Evolutionary conservation across 1,140 invertebrate genomes (phyloP).

Genomic region (Drosophila ironensis): DNA sequence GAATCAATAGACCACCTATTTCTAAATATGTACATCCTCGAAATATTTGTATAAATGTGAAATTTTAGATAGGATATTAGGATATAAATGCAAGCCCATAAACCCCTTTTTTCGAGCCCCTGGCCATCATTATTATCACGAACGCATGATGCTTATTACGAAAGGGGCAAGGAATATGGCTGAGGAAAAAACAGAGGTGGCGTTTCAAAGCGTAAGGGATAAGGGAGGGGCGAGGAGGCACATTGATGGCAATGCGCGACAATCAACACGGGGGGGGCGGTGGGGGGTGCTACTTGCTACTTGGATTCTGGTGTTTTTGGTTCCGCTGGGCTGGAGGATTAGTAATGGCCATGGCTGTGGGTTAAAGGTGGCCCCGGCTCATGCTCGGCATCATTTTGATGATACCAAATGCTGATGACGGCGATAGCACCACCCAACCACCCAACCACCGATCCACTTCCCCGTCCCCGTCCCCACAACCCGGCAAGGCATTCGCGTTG

Average conservation of each 20-base stretch:
- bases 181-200: too few species aligned
- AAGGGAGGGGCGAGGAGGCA: background rate
- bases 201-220: too few species aligned
- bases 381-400: slow-evolving; percentile 61
- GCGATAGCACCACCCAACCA: slow-evolving; percentile 10
- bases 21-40: too few species aligned
- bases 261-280: slow-evolving; percentile 60
- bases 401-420: slow-evolving; percentile 53
- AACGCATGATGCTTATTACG: too few species aligned
- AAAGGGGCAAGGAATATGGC: too few species aligned
- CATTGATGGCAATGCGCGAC: slow-evolving; percentile 75
- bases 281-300: slow-evolving; percentile 9
- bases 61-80: too few species aligned
- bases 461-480: background rate
- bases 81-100: too few species aligned
- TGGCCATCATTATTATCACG: too few species aligned
- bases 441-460: background rate
- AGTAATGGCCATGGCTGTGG: slow-evolving; percentile 54
- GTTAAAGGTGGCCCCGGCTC: slow-evolving; percentile 55
- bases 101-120: too few species aligned
- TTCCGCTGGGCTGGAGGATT: slow-evolving; percentile 55
- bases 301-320: too few species aligned
- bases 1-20: too few species aligned
- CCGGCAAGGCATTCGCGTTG: slow-evolving; percentile 21
- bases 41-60: too few species aligned